Percentiles rank a stretch among this genome's conserved stretches.
phyloP scores from a whole-genome alignment of 2,113 vertebrate genomes.

The Elachura formosa region DNA sequence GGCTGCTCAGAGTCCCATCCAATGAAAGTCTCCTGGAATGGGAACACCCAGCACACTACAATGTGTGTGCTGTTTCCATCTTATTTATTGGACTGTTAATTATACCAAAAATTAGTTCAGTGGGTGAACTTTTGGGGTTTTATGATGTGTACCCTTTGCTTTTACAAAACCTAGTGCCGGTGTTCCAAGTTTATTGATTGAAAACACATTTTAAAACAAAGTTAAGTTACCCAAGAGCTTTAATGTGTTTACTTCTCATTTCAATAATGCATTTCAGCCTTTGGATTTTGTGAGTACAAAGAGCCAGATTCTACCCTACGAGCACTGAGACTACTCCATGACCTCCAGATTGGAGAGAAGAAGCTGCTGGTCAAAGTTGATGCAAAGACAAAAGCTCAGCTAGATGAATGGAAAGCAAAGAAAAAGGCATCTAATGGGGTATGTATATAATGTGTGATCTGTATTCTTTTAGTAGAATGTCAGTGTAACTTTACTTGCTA shows the following conservation, averaged over 20 bases:
- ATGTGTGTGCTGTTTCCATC: background rate
- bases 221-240: background rate
- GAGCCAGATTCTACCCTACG: conserved; percentile 97
- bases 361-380: conserved; percentile 98
- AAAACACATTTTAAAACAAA: background rate
- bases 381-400: conserved; percentile 96
- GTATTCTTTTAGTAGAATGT: background rate
- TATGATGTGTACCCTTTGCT: background rate
- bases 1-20: background rate
- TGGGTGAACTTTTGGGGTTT: background rate
- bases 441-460: conserved; percentile 23
- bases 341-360: conserved; percentile 95
- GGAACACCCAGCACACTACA: too few species aligned
- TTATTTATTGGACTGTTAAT: background rate
- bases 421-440: conserved; percentile 92
- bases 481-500: rapidly evolving
- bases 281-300: conserved; percentile 98
- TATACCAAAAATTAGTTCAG: background rate
- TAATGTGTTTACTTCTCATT: background rate
- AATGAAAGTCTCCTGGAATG: background rate
- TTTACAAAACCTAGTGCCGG: background rate
- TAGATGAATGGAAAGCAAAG: conserved; percentile 98
- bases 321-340: conserved; percentile 89
- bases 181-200: background rate
- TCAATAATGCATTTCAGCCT: conserved; percentile 74